Percentiles rank a stretch among this genome's conserved stretches.
Evolutionary conservation across 2,888 invertebrate genomes (phyloP).

Genomic region (Hypomecis atomaria): DNA sequence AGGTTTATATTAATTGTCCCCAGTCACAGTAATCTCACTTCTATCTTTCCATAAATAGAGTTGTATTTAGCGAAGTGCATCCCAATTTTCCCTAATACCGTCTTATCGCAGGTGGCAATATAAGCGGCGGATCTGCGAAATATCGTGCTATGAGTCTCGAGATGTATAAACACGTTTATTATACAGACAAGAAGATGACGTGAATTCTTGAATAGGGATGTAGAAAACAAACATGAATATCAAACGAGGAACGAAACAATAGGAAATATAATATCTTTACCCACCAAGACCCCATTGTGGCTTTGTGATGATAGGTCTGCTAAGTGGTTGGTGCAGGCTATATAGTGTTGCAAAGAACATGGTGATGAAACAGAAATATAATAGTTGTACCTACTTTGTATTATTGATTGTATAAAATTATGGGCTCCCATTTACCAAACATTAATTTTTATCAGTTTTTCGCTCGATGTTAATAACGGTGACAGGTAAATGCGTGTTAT

Average conservation of each 20-base stretch:
- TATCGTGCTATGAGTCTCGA: conserved; percentile 53
- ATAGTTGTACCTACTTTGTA: too few relatives aligned
- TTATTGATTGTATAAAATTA: too few relatives aligned
- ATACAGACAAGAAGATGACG: conserved; percentile 54
- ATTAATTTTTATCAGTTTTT: too few relatives aligned
- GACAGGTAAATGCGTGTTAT: too few relatives aligned
- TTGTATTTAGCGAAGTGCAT: conserved; percentile 42
- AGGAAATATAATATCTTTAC: conserved; percentile 34
- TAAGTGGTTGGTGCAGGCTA: not conserved
- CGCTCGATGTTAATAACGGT: too few relatives aligned
- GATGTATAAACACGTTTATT: conserved; percentile 55
- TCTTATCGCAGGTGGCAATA: conserved; percentile 68
- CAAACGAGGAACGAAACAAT: conserved; percentile 39
- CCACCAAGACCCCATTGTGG: conserved; percentile 1
- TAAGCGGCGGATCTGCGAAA: conserved; percentile 62
- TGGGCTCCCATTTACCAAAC: too few relatives aligned
- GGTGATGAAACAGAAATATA: too few relatives aligned
- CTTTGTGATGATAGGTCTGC: not conserved
- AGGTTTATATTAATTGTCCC: conserved; percentile 55
- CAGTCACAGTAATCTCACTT: conserved; percentile 41
- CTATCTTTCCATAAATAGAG: conserved; percentile 37
- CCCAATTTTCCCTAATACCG: conserved; percentile 52
- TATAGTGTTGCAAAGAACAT: too few relatives aligned
- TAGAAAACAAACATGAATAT: conserved; percentile 43
- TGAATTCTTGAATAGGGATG: conserved; percentile 40